Evolutionary conservation across 2,113 vertebrate species (phyloP), one percentile per base, ranked within the genome.

Genomic region (Ramphastos sulfuratus): DNA sequence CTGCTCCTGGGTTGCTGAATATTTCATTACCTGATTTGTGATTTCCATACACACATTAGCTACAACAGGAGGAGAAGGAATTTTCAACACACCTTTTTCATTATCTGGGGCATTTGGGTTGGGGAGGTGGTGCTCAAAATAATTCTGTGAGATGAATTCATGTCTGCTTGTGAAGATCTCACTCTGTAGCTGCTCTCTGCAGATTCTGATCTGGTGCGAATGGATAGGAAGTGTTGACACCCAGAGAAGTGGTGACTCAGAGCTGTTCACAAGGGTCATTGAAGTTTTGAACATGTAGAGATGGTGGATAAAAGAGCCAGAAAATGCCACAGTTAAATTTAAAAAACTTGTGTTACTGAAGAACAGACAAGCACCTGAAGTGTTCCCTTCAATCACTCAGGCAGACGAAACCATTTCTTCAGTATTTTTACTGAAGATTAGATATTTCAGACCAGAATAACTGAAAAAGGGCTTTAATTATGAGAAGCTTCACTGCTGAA

Each of bases 381-480:
- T 48, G n/a, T 76, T 85, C 35, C 59, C 78, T 85, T 80, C 75
- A 23, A 23, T 48, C 25, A 7, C 64, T 84, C 82, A 71, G 52
- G 46, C 67, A 30, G 9, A 58, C 72, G 74, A 87, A 89, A 21
- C 24, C 30, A 15, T 61, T 66, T 76, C 13, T 82, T 83, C 1
- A 2, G 15, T 56, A 5, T 82, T 70, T 88, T 54, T 65, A 39
- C 33, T 31, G 28, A 65, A 69, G 39, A 63, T 20, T 52, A 87
- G 93, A 64, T 73, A 80, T 20, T 56, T 31, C 64, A 77, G 82
- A 27, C 55, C n/a, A 21, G 42, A 74, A 64, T 31, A 85, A 77
- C 20, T 28, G 42, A 44, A 82, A 81, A 78, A 25, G 23, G 18
- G 17, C 33, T 96, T 92, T 89, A 85, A 94, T 93, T 82, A 80